These are phyloP conservation scores for Bos taurus DNA, from an alignment of 2,113 vertebrate species.

Conservation along the genomic window DNA sequence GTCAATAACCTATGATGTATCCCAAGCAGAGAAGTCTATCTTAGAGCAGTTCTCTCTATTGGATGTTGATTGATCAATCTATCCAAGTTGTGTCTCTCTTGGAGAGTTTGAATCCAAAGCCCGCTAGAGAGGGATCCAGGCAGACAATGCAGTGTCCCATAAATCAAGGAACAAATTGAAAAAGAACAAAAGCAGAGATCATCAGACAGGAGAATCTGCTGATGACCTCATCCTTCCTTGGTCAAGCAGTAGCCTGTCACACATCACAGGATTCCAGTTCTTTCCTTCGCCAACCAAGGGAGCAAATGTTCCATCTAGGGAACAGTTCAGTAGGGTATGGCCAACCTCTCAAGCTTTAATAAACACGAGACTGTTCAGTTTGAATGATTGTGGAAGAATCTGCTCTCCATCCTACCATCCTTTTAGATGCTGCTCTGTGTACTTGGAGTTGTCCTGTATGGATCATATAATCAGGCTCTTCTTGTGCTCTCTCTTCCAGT, in stretches of 20 bases:
- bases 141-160: neutral
- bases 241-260: neutral
- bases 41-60: neutral
- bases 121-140: neutral
- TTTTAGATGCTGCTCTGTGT: neutral
- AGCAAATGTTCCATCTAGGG: neutral
- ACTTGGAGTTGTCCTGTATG: too few relatives aligned
- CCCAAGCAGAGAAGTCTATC: neutral
- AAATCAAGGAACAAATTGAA: neutral
- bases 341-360: neutral
- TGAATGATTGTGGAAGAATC: neutral
- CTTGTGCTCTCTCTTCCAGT: neutral
- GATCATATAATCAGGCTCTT: too few relatives aligned
- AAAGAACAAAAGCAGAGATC: neutral
- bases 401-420: neutral
- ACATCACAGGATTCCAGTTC: neutral
- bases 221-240: neutral
- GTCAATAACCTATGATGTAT: neutral
- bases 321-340: neutral
- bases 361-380: neutral
- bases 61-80: neutral
- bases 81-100: neutral
- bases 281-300: neutral
- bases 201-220: neutral
- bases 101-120: neutral